These are phyloP conservation scores for Acestrorhynchus altus DNA, from an alignment of 2,797 vertebrate species.

Conservation along the genomic window DNA sequence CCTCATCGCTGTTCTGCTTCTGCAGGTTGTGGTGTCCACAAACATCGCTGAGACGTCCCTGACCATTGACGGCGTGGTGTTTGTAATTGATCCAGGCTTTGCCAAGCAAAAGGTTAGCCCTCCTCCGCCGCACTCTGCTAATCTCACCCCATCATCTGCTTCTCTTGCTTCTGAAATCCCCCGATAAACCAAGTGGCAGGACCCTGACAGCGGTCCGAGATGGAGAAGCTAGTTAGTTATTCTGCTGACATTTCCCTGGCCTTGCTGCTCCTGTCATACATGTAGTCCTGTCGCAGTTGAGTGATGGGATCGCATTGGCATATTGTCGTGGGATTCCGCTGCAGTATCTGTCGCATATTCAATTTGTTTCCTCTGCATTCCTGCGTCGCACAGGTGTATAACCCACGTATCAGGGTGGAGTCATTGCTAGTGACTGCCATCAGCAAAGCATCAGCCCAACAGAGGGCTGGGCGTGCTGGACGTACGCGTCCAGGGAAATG, in stretches of 20 bases:
- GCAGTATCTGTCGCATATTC: slow-evolving; percentile 45
- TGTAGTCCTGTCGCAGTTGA: slow-evolving; percentile 69
- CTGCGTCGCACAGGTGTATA: slow-evolving; percentile 84
- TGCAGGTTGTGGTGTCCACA: slow-evolving; percentile 95
- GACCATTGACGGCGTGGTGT: slow-evolving; percentile 96
- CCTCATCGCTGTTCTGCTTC: slow-evolving; percentile 58
- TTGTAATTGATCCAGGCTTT: slow-evolving; percentile 99
- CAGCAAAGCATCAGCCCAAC: slow-evolving; percentile 97
- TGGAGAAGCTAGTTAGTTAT: slow-evolving; percentile 79
- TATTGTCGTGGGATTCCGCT: slow-evolving; percentile 47
- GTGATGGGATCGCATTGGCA: slow-evolving; percentile 53
- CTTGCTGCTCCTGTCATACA: slow-evolving; percentile 70
- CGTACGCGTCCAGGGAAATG: slow-evolving; percentile 95
- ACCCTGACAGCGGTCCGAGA: slow-evolving; percentile 74
- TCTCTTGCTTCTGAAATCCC: slow-evolving; percentile 75
- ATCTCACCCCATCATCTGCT: slow-evolving; percentile 76
- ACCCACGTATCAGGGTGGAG: slow-evolving; percentile 95
- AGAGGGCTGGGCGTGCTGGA: slow-evolving; percentile 94
- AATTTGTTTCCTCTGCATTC: slow-evolving; percentile 25
- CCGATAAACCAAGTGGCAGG: slow-evolving; percentile 73
- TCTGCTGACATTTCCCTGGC: slow-evolving; percentile 80
- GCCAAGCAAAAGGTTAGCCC: slow-evolving; percentile 95
- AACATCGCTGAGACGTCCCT: slow-evolving; percentile 98
- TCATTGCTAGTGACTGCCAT: slow-evolving; percentile 97
- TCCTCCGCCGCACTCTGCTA: slow-evolving; percentile 55